These are phyloP conservation scores for Epistrophella euchroma DNA, from an alignment of 2,888 invertebrate species.

Conservation along the genomic window DNA sequence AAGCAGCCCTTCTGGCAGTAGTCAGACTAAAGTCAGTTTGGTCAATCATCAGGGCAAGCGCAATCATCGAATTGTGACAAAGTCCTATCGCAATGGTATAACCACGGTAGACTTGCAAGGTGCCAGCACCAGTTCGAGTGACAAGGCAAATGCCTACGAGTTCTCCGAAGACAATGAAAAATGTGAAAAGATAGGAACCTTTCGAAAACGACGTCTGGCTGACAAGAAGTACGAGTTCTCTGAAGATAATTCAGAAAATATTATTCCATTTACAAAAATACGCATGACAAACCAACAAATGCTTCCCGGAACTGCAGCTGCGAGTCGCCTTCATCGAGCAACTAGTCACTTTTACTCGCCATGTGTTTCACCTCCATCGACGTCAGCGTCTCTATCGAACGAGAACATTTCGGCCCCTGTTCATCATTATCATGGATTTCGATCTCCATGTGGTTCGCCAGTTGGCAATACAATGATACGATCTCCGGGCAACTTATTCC, in stretches of 20 bases:
- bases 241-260: slow-evolving; percentile 89
- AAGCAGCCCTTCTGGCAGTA: slow-evolving; percentile 42
- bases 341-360: slow-evolving; percentile 83
- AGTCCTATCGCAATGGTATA: slow-evolving; percentile 82
- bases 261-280: slow-evolving; percentile 84
- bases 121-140: slow-evolving; percentile 86
- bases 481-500: slow-evolving; percentile 81
- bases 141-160: slow-evolving; percentile 88
- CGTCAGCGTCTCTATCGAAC: slow-evolving; percentile 67
- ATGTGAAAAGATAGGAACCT: slow-evolving; percentile 93
- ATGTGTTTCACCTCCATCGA: slow-evolving; percentile 82
- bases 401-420: slow-evolving; percentile 57
- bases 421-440: slow-evolving; percentile 79
- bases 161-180: slow-evolving; percentile 93
- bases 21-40: slow-evolving; percentile 77
- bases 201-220: slow-evolving; percentile 92
- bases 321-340: slow-evolving; percentile 77
- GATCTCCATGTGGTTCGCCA: slow-evolving; percentile 79
- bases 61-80: slow-evolving; percentile 82
- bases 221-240: slow-evolving; percentile 97
- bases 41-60: slow-evolving; percentile 80
- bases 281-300: slow-evolving; percentile 77
- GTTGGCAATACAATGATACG: slow-evolving; percentile 79
- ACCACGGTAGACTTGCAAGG: slow-evolving; percentile 82
- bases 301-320: slow-evolving; percentile 58